Evolutionary conservation across 2,888 invertebrate genomes (phyloP).

Genomic region (Agapostemon virescens): DNA sequence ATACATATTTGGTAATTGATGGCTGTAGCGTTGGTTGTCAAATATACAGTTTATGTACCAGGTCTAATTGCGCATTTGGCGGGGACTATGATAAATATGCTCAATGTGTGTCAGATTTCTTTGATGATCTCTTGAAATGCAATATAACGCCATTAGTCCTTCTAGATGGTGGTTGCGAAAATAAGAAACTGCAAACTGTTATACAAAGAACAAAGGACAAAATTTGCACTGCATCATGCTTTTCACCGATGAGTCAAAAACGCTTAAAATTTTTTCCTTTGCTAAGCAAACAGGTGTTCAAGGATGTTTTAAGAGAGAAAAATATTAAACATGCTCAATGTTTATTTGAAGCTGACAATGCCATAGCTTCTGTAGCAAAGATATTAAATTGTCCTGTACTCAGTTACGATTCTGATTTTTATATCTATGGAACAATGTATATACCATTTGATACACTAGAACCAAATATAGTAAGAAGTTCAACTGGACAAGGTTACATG

Average conservation of each 20-base stretch:
- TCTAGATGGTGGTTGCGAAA: constrained; percentile 90
- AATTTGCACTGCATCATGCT: constrained; percentile 81
- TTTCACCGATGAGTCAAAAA: constrained; percentile 83
- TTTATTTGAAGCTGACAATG: constrained; percentile 94
- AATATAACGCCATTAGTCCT: constrained; percentile 87
- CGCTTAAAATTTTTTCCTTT: constrained; percentile 87
- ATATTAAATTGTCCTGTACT: constrained; percentile 91
- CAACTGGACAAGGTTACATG: constrained; percentile 75
- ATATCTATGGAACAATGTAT: constrained; percentile 91
- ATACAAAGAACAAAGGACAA: constrained; percentile 83
- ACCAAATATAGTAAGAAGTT: constrained; percentile 75
- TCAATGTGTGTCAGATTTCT: constrained; percentile 85
- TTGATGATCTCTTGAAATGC: constrained; percentile 86
- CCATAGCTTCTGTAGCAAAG: constrained; percentile 91
- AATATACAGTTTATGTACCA: constrained; percentile 84
- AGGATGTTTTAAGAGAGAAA: constrained; percentile 85
- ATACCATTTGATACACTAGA: constrained; percentile 89
- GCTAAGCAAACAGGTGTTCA: constrained; percentile 88
- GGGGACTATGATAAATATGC: constrained; percentile 92
- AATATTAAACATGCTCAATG: constrained; percentile 87
- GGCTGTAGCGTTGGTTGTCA: constrained; percentile 89
- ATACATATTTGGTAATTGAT: constrained; percentile 88
- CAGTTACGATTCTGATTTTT: constrained; percentile 97
- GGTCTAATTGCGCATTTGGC: constrained; percentile 88
- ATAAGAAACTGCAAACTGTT: constrained; percentile 86